phyloP scores from a whole-genome alignment of 2,113 vertebrate species.

The Atrichornis clamosus region DNA sequence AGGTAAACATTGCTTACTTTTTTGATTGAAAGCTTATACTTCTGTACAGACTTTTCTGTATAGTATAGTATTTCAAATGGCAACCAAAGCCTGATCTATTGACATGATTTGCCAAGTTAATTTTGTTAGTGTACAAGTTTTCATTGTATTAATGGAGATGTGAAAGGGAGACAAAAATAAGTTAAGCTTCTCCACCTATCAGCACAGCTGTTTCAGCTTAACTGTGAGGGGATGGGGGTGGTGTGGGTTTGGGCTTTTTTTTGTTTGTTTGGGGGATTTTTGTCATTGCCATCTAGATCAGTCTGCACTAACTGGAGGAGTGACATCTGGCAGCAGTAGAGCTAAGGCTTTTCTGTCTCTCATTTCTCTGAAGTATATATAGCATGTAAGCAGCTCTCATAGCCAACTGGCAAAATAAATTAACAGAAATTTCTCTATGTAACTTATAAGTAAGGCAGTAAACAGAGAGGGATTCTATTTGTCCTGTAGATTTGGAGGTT shows the following conservation, averaged over 20 bases:
- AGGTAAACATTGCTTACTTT: neutral
- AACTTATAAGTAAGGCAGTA: neutral
- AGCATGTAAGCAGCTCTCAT: neutral
- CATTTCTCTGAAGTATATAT: neutral
- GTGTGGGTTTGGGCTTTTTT: neutral
- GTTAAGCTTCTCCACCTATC: neutral
- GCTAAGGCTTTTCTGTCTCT: neutral
- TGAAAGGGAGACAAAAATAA: neutral
- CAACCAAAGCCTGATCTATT: neutral
- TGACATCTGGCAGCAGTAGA: neutral
- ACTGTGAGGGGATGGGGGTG: no score
- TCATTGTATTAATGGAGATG: neutral
- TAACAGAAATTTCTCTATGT: neutral
- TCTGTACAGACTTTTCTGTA: neutral
- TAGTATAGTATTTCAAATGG: neutral
- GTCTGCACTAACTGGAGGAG: neutral
- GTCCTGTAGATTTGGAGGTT: neutral
- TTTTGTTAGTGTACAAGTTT: neutral
- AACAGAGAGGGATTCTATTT: neutral
- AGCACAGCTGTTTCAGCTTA: neutral
- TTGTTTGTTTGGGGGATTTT: neutral
- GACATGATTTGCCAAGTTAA: neutral
- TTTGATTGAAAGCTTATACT: neutral
- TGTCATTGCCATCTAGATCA: neutral
- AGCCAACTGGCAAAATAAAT: neutral